phyloP scores from a whole-genome alignment of 1,140 invertebrate genomes.

The Neodiprion fabricii region DNA sequence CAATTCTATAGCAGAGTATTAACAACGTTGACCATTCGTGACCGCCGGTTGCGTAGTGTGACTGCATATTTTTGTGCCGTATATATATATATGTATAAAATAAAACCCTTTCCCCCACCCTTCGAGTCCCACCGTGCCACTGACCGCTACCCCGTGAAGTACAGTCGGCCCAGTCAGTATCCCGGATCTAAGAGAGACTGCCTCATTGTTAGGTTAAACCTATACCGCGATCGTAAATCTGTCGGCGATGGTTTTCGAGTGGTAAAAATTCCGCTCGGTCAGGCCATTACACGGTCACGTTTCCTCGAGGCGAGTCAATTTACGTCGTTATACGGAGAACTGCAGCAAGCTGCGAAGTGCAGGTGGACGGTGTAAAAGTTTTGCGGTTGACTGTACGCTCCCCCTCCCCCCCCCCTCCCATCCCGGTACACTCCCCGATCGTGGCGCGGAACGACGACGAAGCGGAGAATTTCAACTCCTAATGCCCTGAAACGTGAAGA shows the following conservation, averaged over 20 bases:
- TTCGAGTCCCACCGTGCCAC: background rate
- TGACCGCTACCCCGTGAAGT: background rate
- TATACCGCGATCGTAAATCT: background rate
- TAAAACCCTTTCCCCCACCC: slow-evolving; percentile 6
- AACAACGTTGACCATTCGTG: background rate
- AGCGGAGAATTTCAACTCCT: background rate
- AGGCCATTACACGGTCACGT: background rate
- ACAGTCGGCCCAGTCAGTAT: background rate
- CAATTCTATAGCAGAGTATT: background rate
- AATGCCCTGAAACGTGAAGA: background rate
- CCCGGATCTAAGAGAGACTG: background rate
- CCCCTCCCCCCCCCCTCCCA: background rate
- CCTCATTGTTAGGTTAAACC: background rate
- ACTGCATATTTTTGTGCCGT: background rate
- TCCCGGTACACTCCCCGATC: background rate
- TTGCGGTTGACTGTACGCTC: background rate
- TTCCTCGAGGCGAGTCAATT: background rate
- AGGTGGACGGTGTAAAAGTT: background rate
- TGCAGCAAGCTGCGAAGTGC: background rate
- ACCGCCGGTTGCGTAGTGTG: background rate
- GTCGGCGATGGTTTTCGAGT: background rate
- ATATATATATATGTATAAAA: background rate
- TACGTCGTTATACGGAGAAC: background rate
- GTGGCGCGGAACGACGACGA: background rate
- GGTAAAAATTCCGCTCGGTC: background rate